These are phyloP conservation scores for Steinernema feltiae DNA, from an alignment of 1,140 invertebrate genomes.

Conservation along the genomic window DNA sequence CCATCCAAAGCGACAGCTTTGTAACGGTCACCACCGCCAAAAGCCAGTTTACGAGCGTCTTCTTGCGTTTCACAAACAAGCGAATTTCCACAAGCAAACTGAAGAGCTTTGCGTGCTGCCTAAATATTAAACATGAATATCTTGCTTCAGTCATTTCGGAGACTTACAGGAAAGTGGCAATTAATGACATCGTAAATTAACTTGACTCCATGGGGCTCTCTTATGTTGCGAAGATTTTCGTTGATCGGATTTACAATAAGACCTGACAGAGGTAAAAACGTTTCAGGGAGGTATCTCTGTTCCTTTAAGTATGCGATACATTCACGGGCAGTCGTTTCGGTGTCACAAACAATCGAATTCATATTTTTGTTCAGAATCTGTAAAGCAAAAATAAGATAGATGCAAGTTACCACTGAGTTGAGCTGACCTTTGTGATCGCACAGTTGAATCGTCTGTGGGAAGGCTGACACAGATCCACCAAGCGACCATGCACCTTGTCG, in stretches of 20 bases:
- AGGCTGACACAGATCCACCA: constrained; percentile 98
- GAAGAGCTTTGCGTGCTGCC: constrained; percentile 88
- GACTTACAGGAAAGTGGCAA: constrained; percentile 70
- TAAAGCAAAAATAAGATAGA: neutral
- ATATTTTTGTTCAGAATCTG: constrained; percentile 78
- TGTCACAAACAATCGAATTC: constrained; percentile 98
- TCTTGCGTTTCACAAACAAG: constrained; percentile 78
- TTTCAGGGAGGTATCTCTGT: constrained; percentile 94
- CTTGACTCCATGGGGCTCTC: constrained; percentile 87
- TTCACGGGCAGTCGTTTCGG: constrained; percentile 88
- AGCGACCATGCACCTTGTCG: constrained; percentile 86
- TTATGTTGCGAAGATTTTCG: constrained; percentile 77
- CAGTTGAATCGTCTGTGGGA: constrained; percentile 91
- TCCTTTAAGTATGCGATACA: constrained; percentile 98
- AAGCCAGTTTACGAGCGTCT: constrained; percentile 93
- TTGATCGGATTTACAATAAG: constrained; percentile 87
- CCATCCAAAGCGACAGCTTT: constrained; percentile 88
- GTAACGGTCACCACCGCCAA: constrained; percentile 71
- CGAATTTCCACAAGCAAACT: constrained; percentile 97
- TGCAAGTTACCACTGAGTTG: too few relatives aligned
- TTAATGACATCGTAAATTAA: constrained; percentile 92
- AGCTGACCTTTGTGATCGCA: constrained; percentile 95
- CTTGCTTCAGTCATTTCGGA: too few relatives aligned
- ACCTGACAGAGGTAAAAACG: constrained; percentile 92
- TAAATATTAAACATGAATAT: neutral